Base-by-base conservation (phyloP, 2,797 vertebrate genomes). In the Aulostomus chinensis region DNA sequence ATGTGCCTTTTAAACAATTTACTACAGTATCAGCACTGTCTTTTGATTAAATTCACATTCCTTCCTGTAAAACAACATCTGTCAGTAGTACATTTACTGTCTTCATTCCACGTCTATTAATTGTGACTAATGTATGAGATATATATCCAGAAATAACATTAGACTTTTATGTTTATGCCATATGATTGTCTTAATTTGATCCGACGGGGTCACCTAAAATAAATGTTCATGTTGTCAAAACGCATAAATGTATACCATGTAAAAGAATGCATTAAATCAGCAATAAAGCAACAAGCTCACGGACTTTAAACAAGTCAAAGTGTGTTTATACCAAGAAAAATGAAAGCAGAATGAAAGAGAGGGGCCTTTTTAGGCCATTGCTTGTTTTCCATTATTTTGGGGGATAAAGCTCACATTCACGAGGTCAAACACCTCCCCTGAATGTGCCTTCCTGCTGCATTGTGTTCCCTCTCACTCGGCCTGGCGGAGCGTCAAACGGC, bases 241-340 rank as follows among this genome's bases (percentile, higher is more conserved):
- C 58, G 33, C 55, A 48, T 52, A 68, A 46, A 45, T 80, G 60
- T 80, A 63, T 18, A 58, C 49, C 45, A 54, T 77, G 73, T 83
- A 73, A 72, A 68, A 62, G 13, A 68, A 70, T 78, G 62, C 68
- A 77, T 74, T 70, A 62, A 80, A 85, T 80, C 60, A 83, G 85
- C 83, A 89, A 89, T 88, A 88, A 88, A 86, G 54, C 45, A n/a
- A n/a, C n/a, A 51, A 74, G 18, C 64, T 50, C 58, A 67, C 39
- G 70, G 37, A 71, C 42, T 30, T 26, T 13, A 32, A 37, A 22
- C 1, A 13, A n/a, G 54, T 43, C 9, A 41, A 8, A 21, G 15
- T 50, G 9, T 48, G 18, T 65, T 56, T 13, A 13, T 43, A 24
- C 4, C 1, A 14, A 22, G 10, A 29, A 31, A 9, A 33, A 31